These are phyloP conservation scores for Sciaenops ocellatus DNA, from an alignment of 2,797 vertebrate species.

Conservation along the genomic window DNA sequence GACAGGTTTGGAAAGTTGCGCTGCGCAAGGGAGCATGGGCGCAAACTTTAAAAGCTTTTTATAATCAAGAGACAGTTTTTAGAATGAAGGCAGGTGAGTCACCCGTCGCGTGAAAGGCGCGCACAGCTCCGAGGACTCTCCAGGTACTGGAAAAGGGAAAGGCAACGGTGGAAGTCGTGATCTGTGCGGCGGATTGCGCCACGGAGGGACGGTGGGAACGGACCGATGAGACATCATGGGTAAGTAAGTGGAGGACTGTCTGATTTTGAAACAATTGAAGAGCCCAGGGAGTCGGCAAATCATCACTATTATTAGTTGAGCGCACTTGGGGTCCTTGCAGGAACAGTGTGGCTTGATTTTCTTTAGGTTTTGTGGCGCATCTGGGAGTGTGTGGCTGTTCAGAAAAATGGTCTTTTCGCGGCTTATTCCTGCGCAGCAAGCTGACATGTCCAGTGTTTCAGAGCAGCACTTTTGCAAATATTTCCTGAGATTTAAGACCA, in stretches of 20 bases:
- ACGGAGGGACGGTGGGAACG: slow-evolving; percentile 61
- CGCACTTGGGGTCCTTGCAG: slow-evolving; percentile 24
- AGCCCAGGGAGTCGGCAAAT: slow-evolving; percentile 7
- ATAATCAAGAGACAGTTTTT: slow-evolving; percentile 12
- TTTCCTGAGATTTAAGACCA: background rate
- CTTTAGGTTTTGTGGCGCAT: slow-evolving; percentile 32
- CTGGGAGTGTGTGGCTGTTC: slow-evolving; percentile 24
- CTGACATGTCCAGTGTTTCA: slow-evolving; percentile 6
- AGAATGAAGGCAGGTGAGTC: slow-evolving; percentile 75
- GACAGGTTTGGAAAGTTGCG: slow-evolving; percentile 69
- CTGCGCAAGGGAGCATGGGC: slow-evolving; percentile 63
- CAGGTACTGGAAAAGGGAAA: slow-evolving; percentile 45
- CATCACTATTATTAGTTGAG: slow-evolving; percentile 28
- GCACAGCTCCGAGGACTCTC: slow-evolving; percentile 47
- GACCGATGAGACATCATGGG: slow-evolving; percentile 82
- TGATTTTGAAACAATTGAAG: slow-evolving; percentile 17
- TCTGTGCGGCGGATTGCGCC: slow-evolving; percentile 71
- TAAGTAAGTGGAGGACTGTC: slow-evolving; percentile 56
- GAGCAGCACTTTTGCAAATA: slow-evolving; percentile 23
- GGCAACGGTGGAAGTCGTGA: slow-evolving; percentile 66
- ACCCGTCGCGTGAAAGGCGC: slow-evolving; percentile 60
- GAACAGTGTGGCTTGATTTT: background rate
- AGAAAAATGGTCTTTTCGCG: slow-evolving; percentile 12
- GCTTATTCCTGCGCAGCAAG: slow-evolving; percentile 41
- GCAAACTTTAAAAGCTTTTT: slow-evolving; percentile 66